These are phyloP conservation scores for Lymantria dispar DNA, from an alignment of 2,888 invertebrate genomes.

Conservation along the genomic window DNA sequence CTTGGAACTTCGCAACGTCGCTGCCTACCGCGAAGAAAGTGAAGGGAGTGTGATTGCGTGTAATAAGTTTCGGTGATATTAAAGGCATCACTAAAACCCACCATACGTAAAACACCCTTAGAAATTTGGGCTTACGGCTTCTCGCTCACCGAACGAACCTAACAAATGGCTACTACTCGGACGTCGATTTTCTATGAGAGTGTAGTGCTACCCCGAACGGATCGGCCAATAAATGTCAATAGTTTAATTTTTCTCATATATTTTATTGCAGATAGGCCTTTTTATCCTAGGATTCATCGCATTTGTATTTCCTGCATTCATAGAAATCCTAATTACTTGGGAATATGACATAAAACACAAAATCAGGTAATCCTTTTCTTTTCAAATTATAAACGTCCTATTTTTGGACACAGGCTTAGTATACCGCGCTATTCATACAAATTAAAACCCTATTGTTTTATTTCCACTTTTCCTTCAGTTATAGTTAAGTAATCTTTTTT, in stretches of 20 bases:
- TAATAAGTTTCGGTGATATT: too few relatives aligned
- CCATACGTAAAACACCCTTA: too few relatives aligned
- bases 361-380: constrained; percentile 11
- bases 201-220: too few relatives aligned
- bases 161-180: too few relatives aligned
- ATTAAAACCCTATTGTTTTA: background rate
- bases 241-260: background rate
- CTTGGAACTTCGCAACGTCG: too few relatives aligned
- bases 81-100: too few relatives aligned
- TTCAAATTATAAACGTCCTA: background rate
- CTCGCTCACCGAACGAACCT: too few relatives aligned
- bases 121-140: too few relatives aligned
- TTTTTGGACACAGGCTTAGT: background rate
- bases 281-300: constrained; percentile 49
- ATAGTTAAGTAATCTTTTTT: background rate
- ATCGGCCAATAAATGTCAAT: too few relatives aligned
- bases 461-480: background rate
- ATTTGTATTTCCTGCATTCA: constrained; percentile 57
- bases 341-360: constrained; percentile 20
- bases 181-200: too few relatives aligned
- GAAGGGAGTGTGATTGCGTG: too few relatives aligned
- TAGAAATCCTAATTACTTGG: constrained; percentile 54
- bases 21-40: too few relatives aligned
- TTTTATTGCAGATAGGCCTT: constrained; percentile 48
- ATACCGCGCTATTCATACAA: background rate